Base-by-base conservation (phyloP, 2,888 invertebrate species). In the Dicyrtoma fusca region DNA sequence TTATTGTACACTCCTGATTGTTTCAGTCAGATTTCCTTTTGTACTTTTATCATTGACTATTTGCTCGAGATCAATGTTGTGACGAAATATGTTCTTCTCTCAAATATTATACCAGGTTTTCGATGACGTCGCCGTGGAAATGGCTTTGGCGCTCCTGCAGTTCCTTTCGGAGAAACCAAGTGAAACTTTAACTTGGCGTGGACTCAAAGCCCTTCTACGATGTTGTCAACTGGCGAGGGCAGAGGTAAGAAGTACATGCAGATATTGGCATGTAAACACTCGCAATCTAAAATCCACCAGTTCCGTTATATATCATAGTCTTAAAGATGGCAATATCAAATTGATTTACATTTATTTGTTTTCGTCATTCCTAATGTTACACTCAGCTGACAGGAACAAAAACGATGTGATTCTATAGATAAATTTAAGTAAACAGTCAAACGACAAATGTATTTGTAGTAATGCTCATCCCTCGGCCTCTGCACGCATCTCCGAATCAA, bases 101-200 rank as follows among this genome's bases (percentile, higher is more conserved):
- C 34, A 21, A 21, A 19, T 26, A 25, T 47, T 45, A 49, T 57
- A 77, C 1, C 84, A 95, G 95, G 94, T 95, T 72, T 95, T 95
- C 85, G 95, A 95, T 84, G 95, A 95, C 84, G 91, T 95, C 70
- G 94, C 94, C 74, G 92, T 94, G 72, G 95, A 95, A 85, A 85
- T 95, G 82, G 89, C 92, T 59, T 93, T 95, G 92, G 95, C 95
- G 66, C 86, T 94, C 82, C 88, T 95, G 78, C 95, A 95, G 86
- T 94, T 90, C 85, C 90, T 95, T 86, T 91, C 90, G 82, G 80
- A 80, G 26, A 88, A 88, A 71, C 92, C 93, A 34, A 85, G 85
- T 42, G 95, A 95, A 61, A 72, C 76, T 8, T 53, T 79, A 5
- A 63, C 92, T 81, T 92, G 87, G 86, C 89, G 93, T 76, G 89